Evolutionary conservation across 2,888 invertebrate genomes (phyloP), one percentile per base, ranked within the genome.

Genomic region (Ditula angustiorana): DNA sequence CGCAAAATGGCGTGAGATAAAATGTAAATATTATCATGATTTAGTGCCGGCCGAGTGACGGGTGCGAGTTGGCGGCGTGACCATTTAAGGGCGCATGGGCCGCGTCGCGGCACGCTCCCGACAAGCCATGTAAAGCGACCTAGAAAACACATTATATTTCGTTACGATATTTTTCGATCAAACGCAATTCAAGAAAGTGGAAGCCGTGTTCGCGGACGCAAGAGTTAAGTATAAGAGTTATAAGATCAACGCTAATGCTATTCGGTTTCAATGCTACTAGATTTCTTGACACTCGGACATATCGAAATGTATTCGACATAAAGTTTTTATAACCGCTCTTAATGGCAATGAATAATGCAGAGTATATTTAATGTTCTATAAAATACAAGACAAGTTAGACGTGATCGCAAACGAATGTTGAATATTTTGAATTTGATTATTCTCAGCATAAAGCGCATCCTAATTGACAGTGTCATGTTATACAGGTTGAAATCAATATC

Each of bases 41-140:
- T 85, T 85, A 80, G 80, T 76, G 78, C 19, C 61, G 19, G 59
- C 41, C 56, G 37, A 41, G 82, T 76, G 78, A 75, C 81, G 75
- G 77, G 76, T 78, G 80, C 76, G 76, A 77, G 82, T 76, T 74
- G 82, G 76, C 83, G 79, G 81, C 80, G 80, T 82, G 74, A 61
- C 90, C 89, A 84, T 90, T 78, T 88, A 87, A 76, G 88, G 88
- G 47, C 58, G 80, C 78, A 74, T 79, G 81, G 86, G 86, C 87
- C 83, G 83, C 73, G 74, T 71, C 75, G 71, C 73, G 70, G 19
- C 70, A 76, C 77, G 76, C 78, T 76, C 74, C 74, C 73, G 69
- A 67, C 77, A 71, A 71, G 72, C 82, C 87, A 80, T 85, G 80
- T 87, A 82, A 49, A 84, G 81, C 74, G 66, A 71, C 63, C 68